These are phyloP conservation scores for Trachemys scripta DNA, from an alignment of 2,113 vertebrate genomes.

Conservation along the genomic window DNA sequence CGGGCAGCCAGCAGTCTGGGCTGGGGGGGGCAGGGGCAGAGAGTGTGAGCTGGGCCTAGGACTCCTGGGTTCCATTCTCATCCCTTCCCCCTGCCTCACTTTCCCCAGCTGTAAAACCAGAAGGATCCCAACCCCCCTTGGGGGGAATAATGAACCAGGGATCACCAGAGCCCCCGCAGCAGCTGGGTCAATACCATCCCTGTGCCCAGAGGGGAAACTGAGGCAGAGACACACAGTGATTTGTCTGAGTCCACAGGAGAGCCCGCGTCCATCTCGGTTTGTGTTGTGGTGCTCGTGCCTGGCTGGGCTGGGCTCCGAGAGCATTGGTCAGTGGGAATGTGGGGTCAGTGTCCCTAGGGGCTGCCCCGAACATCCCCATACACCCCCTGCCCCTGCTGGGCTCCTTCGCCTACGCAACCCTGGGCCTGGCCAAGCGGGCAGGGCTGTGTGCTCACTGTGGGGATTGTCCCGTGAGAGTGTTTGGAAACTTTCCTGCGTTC, in stretches of 20 bases:
- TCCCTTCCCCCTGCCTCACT: not conserved
- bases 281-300: too few species aligned
- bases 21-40: too few species aligned
- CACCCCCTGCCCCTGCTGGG: not conserved
- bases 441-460: too few species aligned
- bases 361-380: too few species aligned
- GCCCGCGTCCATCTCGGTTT: fast-evolving
- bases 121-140: not conserved
- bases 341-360: too few species aligned
- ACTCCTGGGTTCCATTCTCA: not conserved
- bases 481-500: too few species aligned
- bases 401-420: too few species aligned
- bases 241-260: not conserved
- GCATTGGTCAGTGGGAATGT: too few species aligned
- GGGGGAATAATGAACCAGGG: too few species aligned
- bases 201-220: not conserved
- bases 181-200: not conserved
- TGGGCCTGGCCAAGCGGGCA: too few species aligned
- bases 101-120: not conserved
- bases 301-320: not conserved
- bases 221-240: not conserved
- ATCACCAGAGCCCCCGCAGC: not conserved
- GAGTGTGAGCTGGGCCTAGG: not conserved
- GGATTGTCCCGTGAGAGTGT: too few species aligned
- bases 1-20: not conserved